Percentiles rank a stretch among this genome's conserved stretches.
Conservation (phyloP, 2,797 vertebrate genomes). For the Chaunax sp. region DNA sequence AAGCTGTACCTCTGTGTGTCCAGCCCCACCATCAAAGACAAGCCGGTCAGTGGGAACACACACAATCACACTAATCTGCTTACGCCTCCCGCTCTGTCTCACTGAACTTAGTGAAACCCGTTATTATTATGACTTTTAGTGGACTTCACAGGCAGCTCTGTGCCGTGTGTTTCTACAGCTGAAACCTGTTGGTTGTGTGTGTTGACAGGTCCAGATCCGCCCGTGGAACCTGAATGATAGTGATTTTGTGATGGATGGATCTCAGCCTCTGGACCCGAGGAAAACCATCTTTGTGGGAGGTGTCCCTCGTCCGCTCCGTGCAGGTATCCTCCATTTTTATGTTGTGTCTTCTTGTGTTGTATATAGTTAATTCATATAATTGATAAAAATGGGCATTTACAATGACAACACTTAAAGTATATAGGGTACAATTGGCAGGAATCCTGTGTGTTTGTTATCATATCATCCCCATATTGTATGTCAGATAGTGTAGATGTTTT, state of each 20-base stretch:
- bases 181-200: slow-evolving; percentile 31
- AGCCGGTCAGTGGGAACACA: slow-evolving; percentile 88
- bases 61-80: slow-evolving; percentile 1
- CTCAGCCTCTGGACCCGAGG: slow-evolving; percentile 97
- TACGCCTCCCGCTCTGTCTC: not conserved
- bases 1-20: slow-evolving; percentile 99
- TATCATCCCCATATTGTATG: too few relatives aligned
- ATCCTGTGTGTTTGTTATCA: too few relatives aligned
- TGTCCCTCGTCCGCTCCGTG: slow-evolving; percentile 96
- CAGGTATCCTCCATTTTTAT: slow-evolving; percentile 83
- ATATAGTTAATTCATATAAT: not conserved
- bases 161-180: not conserved
- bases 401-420: slow-evolving; percentile 35
- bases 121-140: not conserved
- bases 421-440: too few relatives aligned
- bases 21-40: slow-evolving; percentile 99
- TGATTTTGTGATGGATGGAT: slow-evolving; percentile 99
- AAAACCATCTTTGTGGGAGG: slow-evolving; percentile 99
- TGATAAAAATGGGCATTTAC: slow-evolving; percentile 30
- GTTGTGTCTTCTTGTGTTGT: not conserved
- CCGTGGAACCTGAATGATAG: slow-evolving; percentile 99
- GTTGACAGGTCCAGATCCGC: slow-evolving; percentile 94
- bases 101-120: slow-evolving; percentile 9
- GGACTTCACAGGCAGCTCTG: slow-evolving; percentile 11
- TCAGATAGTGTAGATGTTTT: too few relatives aligned